Evolutionary conservation across 2,797 vertebrate genomes (phyloP).

Genomic region (Epinephelus awoara): DNA sequence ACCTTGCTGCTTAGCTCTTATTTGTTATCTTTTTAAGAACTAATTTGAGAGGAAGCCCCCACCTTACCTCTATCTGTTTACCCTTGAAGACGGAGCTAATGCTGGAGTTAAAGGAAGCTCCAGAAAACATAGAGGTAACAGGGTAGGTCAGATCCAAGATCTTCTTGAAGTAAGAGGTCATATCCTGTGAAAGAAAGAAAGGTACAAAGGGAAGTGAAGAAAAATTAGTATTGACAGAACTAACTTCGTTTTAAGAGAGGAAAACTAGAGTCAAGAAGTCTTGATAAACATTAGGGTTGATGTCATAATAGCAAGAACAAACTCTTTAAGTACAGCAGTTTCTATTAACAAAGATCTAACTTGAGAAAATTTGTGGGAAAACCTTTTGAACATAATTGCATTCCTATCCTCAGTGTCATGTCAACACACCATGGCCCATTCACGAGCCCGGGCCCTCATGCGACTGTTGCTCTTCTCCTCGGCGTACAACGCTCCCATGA

Average conservation of each 20-base stretch:
- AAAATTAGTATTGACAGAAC: not conserved
- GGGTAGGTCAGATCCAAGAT: constrained; percentile 95
- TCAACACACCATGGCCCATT: constrained; percentile 93
- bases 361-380: not conserved
- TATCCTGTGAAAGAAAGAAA: constrained; percentile 82
- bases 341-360: not conserved
- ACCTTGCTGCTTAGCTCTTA: not conserved
- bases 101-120: constrained; percentile 92
- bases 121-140: constrained; percentile 96
- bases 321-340: not conserved
- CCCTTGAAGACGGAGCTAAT: constrained; percentile 89
- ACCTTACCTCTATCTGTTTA: constrained; percentile 93
- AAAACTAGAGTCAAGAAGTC: constrained; percentile 1
- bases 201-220: not conserved
- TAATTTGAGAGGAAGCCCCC: too few relatives aligned
- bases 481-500: constrained; percentile 93
- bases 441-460: constrained; percentile 90
- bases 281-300: not conserved
- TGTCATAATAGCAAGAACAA: not conserved
- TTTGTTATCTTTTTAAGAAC: not conserved
- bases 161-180: constrained; percentile 91
- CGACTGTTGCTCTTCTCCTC: constrained; percentile 93
- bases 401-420: not conserved
- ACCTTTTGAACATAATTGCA: too few relatives aligned
- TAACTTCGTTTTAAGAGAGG: not conserved